phyloP scores from a whole-genome alignment of 2,797 vertebrate genomes.

The Squalus acanthias region DNA sequence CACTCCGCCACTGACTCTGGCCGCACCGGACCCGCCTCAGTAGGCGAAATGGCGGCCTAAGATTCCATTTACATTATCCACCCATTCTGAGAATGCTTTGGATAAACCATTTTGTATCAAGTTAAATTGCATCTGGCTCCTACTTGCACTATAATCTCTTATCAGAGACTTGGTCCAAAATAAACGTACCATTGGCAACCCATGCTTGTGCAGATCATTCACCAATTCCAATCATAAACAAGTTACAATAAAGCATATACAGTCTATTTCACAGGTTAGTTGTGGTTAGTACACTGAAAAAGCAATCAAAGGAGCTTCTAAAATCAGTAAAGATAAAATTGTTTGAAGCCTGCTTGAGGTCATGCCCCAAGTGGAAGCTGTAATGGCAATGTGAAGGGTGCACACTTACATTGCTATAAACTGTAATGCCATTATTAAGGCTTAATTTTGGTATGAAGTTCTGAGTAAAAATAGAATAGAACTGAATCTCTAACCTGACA shows the following conservation, averaged over 20 bases:
- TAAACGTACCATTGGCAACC: neutral
- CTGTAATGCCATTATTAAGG: neutral
- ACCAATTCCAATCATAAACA: neutral
- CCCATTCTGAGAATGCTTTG: neutral
- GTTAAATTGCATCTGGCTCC: slow-evolving; percentile 8
- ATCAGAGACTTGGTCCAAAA: neutral
- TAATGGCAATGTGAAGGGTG: neutral
- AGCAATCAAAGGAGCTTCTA: slow-evolving; percentile 10
- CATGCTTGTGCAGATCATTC: neutral
- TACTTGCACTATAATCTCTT: neutral
- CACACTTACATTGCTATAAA: neutral
- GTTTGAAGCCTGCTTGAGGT: neutral
- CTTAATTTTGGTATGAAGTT: neutral
- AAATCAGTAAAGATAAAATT: neutral
- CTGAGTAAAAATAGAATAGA: neutral
- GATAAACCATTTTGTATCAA: slow-evolving; percentile 10
- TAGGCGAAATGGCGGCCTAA: neutral
- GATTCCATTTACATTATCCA: neutral
- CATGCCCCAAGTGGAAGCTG: neutral
- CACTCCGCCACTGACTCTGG: no score
- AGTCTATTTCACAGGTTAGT: neutral
- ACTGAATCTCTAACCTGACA: neutral
- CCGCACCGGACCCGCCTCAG: no score
- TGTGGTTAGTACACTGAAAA: neutral
- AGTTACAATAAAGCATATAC: neutral